Base-by-base conservation (phyloP, 2,113 vertebrate genomes). In the Tretioscincus oriximinensis region DNA sequence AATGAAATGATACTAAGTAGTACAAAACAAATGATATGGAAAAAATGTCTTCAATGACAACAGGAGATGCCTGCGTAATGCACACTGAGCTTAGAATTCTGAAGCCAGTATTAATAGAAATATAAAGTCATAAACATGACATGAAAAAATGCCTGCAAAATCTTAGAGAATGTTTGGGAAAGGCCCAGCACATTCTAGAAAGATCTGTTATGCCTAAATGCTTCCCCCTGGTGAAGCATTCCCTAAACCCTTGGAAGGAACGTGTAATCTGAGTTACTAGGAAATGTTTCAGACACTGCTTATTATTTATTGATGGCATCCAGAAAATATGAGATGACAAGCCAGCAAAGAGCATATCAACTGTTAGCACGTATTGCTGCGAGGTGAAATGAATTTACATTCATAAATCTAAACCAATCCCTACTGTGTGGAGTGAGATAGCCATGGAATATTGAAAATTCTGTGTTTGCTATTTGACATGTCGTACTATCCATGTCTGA, bases 121-220 rank as follows among this genome's bases (percentile, higher is more conserved):
- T 7, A 8, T 67, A 18, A 47, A 70, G 75, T 73, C 22, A 24
- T 82, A 74, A 14, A 9, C 85, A 87, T 82, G 2, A 78, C 85
- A 81, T 84, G 31, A 5, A 18, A n/a, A 41, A 60, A 66, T 65
- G 73, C 3, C 58, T 47, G 73, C 78, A 85, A 79, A 81, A 88
- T 81, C 49, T 68, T 72, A 76, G 81, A 41, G 78, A 65, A 84
- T 22, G 84, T 71, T 70, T 93, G 88, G 81, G 45, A 87, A 29
- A 89, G 80, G 70, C 90, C 87, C 88, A 92, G 81, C 11, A 81
- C 1, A 70, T 89, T 92, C 86, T 89, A 85, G 78, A 91, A 93
- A 87, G 84, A 78, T 76, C 67, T 81, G 73, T 81, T 85, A 45
- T 74, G n/a, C 49, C 87, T 84, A 81, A 84, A 78, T 89, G 88